Percentiles rank a stretch among this genome's conserved stretches.
phyloP scores from a whole-genome alignment of 1,140 invertebrate species.

The Bombus difficillimus region DNA sequence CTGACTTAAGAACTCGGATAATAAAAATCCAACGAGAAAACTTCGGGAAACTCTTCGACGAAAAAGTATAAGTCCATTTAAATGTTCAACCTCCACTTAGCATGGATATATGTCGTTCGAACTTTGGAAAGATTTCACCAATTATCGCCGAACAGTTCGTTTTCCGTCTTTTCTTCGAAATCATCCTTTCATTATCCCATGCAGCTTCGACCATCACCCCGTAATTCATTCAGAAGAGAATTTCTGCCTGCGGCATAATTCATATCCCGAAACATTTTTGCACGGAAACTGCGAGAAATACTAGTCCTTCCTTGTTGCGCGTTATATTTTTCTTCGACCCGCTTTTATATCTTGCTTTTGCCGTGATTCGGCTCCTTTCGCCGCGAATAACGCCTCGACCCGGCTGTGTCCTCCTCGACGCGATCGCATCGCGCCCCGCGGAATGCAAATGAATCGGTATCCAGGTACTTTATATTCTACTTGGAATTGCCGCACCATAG shows the following conservation, averaged over 20 bases:
- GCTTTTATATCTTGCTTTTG: constrained; percentile 18
- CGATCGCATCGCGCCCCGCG: constrained; percentile 17
- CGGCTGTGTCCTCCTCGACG: neutral
- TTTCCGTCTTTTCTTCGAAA: neutral
- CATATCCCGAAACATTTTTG: constrained; percentile 25
- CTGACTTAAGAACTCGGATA: too few relatives aligned
- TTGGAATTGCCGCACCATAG: neutral
- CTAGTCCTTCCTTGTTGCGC: neutral
- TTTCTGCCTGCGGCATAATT: constrained; percentile 9
- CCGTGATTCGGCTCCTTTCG: constrained; percentile 25
- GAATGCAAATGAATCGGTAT: constrained; percentile 60
- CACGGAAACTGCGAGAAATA: constrained; percentile 35
- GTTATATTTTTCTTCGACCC: constrained; percentile 53
- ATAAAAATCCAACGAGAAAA: too few relatives aligned
- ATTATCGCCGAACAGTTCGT: neutral
- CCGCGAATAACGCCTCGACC: too few relatives aligned
- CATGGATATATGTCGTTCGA: neutral
- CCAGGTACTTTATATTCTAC: constrained; percentile 39
- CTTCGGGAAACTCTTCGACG: too few relatives aligned
- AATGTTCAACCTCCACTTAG: neutral
- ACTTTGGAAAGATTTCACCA: neutral
- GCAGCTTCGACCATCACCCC: neutral
- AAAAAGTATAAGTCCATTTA: neutral
- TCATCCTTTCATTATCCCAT: neutral
- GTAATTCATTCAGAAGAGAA: constrained; percentile 31